Evolutionary conservation across 2,888 invertebrate genomes (phyloP).

Genomic region (Eupithecia pulchellata): DNA sequence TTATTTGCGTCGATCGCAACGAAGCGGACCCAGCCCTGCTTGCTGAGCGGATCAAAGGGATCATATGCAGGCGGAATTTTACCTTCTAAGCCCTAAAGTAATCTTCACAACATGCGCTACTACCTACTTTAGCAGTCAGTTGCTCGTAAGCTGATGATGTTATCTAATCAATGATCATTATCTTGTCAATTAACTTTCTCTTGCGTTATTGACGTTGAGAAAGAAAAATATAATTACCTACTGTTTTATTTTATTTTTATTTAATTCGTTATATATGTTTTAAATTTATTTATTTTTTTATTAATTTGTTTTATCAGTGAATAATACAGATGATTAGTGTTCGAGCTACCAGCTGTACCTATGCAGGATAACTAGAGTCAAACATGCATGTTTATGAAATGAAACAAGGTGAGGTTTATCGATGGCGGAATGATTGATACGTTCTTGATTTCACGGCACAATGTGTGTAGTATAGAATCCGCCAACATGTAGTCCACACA

Average conservation of each 20-base stretch:
- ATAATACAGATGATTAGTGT: not conserved
- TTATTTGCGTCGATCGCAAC: slow-evolving; percentile 2
- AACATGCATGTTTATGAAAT: not conserved
- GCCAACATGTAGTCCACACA: slow-evolving; percentile 16
- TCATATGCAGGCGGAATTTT: not conserved
- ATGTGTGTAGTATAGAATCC: not conserved
- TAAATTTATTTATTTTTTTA: too few species aligned
- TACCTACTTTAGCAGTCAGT: not conserved
- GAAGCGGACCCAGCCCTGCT: not conserved
- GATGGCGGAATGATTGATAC: not conserved
- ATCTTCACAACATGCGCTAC: not conserved
- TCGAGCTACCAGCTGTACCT: not conserved
- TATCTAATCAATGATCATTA: not conserved
- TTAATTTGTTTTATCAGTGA: not conserved
- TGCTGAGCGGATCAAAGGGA: not conserved
- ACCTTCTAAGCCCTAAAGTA: not conserved
- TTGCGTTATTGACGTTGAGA: not conserved
- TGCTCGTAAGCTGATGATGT: not conserved
- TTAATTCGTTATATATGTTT: too few species aligned
- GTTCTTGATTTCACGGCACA: not conserved
- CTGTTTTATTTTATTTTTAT: too few species aligned
- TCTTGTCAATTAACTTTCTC: not conserved
- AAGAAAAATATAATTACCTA: too few species aligned
- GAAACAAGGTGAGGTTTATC: not conserved
- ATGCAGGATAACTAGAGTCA: not conserved